Conservation (phyloP, 2,113 vertebrate genomes). For the Salvelinus namaycush region DNA sequence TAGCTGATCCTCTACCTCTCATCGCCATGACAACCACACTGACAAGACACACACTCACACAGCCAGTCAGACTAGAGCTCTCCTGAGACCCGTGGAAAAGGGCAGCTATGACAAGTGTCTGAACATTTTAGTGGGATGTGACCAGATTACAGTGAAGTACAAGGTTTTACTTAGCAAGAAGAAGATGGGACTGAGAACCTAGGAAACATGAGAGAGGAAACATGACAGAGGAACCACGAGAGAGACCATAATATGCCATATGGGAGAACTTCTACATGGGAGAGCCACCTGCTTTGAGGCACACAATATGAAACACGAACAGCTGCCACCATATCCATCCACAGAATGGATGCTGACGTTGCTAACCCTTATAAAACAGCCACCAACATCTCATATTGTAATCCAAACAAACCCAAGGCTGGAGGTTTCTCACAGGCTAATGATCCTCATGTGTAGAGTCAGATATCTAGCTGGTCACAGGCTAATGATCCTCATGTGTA, state of each 20-base stretch:
- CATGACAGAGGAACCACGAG: neutral
- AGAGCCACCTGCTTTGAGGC: neutral
- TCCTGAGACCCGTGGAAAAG: neutral
- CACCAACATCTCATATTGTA: neutral
- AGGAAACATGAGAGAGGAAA: neutral
- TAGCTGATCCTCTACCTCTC: constrained; percentile 22
- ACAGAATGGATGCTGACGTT: neutral
- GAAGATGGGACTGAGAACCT: neutral
- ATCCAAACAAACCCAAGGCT: neutral
- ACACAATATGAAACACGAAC: neutral
- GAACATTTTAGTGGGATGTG: neutral
- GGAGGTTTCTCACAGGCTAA: neutral
- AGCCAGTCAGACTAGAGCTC: neutral
- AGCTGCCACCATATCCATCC: neutral
- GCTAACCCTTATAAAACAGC: neutral
- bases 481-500: neutral
- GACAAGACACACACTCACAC: constrained; percentile 7
- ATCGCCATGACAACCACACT: constrained; percentile 7
- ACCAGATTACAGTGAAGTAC: constrained; percentile 12
- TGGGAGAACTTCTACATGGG: neutral
- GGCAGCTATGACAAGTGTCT: neutral
- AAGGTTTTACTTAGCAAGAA: constrained; percentile 19
- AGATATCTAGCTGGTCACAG: neutral
- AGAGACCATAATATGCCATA: too few species aligned
- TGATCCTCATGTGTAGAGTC: neutral